These are phyloP conservation scores for Hyposoter dolosus DNA, from an alignment of 2,888 invertebrate species.

Conservation along the genomic window DNA sequence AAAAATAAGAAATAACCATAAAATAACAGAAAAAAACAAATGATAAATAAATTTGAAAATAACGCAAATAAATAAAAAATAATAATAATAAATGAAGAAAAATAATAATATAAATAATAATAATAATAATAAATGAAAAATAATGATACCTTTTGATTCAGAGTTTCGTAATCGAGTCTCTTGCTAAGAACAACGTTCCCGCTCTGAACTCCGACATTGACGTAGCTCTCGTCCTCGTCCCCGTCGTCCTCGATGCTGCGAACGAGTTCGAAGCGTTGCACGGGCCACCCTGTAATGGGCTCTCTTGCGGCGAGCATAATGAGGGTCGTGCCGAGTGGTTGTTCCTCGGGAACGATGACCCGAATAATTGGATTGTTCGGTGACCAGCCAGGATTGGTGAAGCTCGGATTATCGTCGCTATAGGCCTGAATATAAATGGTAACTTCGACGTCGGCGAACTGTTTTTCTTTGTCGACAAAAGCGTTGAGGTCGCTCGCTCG, in stretches of 20 bases:
- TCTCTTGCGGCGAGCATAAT: slow-evolving; percentile 90
- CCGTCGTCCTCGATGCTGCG: slow-evolving; percentile 77
- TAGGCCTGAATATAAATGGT: slow-evolving; percentile 92
- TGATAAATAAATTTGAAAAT: no score
- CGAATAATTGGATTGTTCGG: slow-evolving; percentile 89
- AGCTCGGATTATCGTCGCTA: slow-evolving; percentile 91
- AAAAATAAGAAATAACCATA: no score
- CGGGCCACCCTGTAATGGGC: slow-evolving; percentile 88
- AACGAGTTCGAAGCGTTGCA: slow-evolving; percentile 86
- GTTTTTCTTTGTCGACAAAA: slow-evolving; percentile 88
- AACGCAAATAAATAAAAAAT: no score
- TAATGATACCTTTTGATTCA: slow-evolving; percentile 86
- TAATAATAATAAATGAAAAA: neutral
- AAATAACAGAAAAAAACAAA: no score
- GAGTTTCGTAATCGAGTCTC: slow-evolving; percentile 91
- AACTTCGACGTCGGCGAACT: slow-evolving; percentile 89
- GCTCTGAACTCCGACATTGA: slow-evolving; percentile 87
- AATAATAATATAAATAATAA: slow-evolving; percentile 74
- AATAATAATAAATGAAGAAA: neutral
- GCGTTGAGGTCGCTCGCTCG: slow-evolving; percentile 91
- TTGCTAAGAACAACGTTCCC: slow-evolving; percentile 91
- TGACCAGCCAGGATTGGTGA: slow-evolving; percentile 90
- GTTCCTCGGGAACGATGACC: slow-evolving; percentile 90
- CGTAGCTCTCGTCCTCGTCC: slow-evolving; percentile 80
- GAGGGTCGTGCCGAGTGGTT: slow-evolving; percentile 90